A percentile compares a stretch with the other conserved stretches of the same genome.
phyloP scores from a whole-genome alignment of 2,113 vertebrate species.

The Elachura formosa region DNA sequence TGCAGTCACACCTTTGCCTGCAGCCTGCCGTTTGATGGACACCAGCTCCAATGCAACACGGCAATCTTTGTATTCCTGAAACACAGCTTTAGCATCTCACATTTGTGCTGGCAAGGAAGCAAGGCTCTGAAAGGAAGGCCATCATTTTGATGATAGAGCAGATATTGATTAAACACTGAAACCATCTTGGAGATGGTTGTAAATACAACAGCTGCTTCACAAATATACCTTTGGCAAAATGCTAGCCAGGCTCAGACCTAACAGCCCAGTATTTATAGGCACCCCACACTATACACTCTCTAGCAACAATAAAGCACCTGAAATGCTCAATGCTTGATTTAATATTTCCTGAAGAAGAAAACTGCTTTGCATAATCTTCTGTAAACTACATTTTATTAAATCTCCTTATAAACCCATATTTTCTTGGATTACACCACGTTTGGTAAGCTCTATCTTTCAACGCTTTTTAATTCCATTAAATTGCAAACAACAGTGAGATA shows the following conservation, averaged over 20 bases:
- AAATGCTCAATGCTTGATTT: neutral
- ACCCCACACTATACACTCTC: neutral
- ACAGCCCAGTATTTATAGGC: neutral
- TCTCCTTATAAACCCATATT: neutral
- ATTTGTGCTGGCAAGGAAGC: neutral
- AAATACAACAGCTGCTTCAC: neutral
- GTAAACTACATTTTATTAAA: neutral
- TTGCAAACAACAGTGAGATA: neutral
- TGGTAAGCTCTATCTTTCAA: neutral
- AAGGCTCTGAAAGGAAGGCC: neutral
- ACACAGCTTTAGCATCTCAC: neutral
- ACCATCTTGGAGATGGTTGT: neutral
- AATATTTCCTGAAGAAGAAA: neutral
- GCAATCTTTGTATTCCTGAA: neutral
- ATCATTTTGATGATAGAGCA: neutral
- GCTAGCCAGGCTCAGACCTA: neutral
- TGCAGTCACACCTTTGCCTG: neutral
- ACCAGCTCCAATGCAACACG: fast-evolving
- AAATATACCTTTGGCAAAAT: neutral
- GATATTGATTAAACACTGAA: neutral
- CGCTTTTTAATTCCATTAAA: neutral
- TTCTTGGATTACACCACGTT: neutral
- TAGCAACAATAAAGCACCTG: neutral
- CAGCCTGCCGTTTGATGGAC: neutral
- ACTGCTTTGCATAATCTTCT: neutral